Evolutionary conservation across 2,888 invertebrate genomes (phyloP).

Genomic region (Tiliacea aurago): DNA sequence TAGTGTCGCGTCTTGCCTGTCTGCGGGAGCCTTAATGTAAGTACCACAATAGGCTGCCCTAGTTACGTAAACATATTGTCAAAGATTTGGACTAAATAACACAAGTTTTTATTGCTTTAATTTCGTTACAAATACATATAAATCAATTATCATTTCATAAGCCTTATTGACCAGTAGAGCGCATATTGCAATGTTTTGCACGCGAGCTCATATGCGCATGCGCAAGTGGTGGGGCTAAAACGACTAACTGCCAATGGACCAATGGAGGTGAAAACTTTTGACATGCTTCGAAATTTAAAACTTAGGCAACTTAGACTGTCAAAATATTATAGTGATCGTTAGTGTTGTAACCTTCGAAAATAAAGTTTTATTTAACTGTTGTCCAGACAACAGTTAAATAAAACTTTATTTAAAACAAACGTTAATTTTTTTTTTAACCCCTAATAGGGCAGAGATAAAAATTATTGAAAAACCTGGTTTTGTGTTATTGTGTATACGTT

Average conservation of each 20-base stretch:
- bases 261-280: slow-evolving; percentile 35
- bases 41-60: neutral
- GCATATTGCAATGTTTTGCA: slow-evolving; percentile 57
- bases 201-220: slow-evolving; percentile 58
- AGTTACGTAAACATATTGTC: slow-evolving; percentile 14
- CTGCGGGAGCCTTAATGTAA: too few relatives aligned
- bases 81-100: slow-evolving; percentile 19
- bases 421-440: too few relatives aligned
- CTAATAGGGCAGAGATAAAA: too few relatives aligned
- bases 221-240: slow-evolving; percentile 49
- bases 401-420: too few relatives aligned
- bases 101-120: slow-evolving; percentile 33
- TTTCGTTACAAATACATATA: slow-evolving; percentile 59
- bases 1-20: too few relatives aligned
- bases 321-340: neutral
- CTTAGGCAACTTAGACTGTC: slow-evolving; percentile 34
- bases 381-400: too few relatives aligned
- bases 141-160: slow-evolving; percentile 51
- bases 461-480: too few relatives aligned
- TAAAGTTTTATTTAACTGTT: neutral
- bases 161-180: slow-evolving; percentile 60
- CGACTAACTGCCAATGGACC: slow-evolving; percentile 20
- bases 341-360: slow-evolving; percentile 22
- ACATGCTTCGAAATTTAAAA: slow-evolving; percentile 36
- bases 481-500: too few relatives aligned